Base-by-base conservation (phyloP, 2,888 invertebrate species). In the Melanargia galathea region DNA sequence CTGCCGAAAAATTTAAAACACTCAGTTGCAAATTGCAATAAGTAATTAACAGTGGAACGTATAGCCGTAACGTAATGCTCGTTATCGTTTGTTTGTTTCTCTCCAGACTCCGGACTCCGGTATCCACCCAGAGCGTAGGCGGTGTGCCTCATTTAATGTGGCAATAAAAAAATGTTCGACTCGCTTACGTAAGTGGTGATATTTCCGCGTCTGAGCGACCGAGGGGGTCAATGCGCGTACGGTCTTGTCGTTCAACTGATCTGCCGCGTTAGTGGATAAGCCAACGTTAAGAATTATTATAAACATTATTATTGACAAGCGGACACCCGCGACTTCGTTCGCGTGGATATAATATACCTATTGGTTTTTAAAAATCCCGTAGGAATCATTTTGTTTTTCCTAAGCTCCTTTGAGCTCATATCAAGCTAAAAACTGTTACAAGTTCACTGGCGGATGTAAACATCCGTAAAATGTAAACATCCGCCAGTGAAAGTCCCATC, bases 151-250 rank as follows among this genome's bases (percentile, higher is more conserved):
- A 86, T 90, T 88, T 89, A 87, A 89, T 89, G 81, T 86, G 83
- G 87, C 85, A 87, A 89, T 90, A 90, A 90, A 90, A n/a, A 90
- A 90, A 89, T 85, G 86, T 87, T 90, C 89, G 90, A 87, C 87
- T 86, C 76, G 84, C 87, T 90, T 90, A 90, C 90, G 90, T 89
- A 90, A 90, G 84, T 83, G 82, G 80, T 86, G 85, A 87, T 88
- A 89, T 91, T 90, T 90, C 90, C 90, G 88, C 84, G 84, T 87
- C 84, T 79, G 22, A 80, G 82, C 82, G 76, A 78, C 80, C 74
- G 69, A 76, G 77, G 84, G 87, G 86, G 84, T 87, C 86, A 86
- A 80, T 75, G 80, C 74, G 81, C 80, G 82, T 82, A 81, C 79
- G 79, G 83, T 84, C 80, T 80, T 73, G 78, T 67, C 48, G 61